A percentile compares a stretch with the other conserved stretches of the same genome.
Evolutionary conservation across 2,797 vertebrate species (phyloP).

Genomic region (Novumbra hubbsi): DNA sequence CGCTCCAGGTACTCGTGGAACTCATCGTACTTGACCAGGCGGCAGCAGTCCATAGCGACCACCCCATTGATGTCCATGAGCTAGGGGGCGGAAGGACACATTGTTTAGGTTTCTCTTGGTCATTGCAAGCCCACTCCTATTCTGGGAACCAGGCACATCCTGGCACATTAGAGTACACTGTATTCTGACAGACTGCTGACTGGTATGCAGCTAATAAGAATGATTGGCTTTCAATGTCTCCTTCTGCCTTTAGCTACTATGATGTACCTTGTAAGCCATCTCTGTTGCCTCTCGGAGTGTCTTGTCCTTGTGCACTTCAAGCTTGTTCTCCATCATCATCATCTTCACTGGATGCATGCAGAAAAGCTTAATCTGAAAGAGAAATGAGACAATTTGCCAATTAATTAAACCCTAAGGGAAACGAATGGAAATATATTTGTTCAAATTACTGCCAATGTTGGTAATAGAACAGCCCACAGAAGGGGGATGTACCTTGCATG

Average conservation of each 20-base stretch:
- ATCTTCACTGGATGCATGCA: constrained; percentile 93
- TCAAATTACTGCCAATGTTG: neutral
- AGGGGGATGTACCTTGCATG: constrained; percentile 86
- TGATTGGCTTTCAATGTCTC: neutral
- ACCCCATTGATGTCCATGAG: constrained; percentile 91
- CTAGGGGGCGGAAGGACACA: constrained; percentile 59
- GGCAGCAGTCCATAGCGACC: constrained; percentile 89
- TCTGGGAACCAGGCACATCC: neutral
- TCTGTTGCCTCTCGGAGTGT: constrained; percentile 92
- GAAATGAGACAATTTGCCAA: neutral
- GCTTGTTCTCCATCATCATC: constrained; percentile 96
- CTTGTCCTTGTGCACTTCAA: constrained; percentile 98
- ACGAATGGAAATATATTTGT: neutral
- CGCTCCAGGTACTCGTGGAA: constrained; percentile 98
- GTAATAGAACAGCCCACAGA: neutral
- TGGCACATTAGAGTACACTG: neutral
- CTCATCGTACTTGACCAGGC: constrained; percentile 97
- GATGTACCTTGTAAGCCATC: constrained; percentile 89
- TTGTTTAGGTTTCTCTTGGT: neutral
- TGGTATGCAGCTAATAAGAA: neutral
- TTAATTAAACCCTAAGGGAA: neutral
- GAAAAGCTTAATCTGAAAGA: constrained; percentile 91
- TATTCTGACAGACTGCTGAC: neutral
- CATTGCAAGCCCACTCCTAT: neutral
- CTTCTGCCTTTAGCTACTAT: neutral